Conservation (phyloP, 2,888 invertebrate species). For the Ophion ellenae region DNA sequence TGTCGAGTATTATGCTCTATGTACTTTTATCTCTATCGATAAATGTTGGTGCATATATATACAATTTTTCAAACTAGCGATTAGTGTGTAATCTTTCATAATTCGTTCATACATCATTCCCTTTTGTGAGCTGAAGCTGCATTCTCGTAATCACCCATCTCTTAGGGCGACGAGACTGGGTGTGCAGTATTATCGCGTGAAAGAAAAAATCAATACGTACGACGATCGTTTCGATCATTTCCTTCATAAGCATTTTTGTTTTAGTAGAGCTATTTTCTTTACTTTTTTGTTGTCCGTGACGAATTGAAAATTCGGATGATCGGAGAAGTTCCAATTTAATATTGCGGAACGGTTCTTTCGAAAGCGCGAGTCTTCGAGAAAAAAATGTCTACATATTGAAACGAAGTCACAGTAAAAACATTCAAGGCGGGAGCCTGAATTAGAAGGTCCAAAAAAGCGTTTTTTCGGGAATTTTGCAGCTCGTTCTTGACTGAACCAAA, state of each 20-base stretch:
- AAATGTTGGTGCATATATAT: slow-evolving; percentile 71
- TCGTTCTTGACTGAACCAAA: no score
- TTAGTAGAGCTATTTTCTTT: background rate
- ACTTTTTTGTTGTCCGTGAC: background rate
- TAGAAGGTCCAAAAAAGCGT: no score
- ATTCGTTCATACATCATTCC: slow-evolving; percentile 60
- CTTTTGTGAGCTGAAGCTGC: slow-evolving; percentile 47
- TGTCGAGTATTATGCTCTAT: slow-evolving; percentile 29
- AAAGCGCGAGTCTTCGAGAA: background rate
- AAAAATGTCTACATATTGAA: background rate
- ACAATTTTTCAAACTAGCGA: slow-evolving; percentile 76
- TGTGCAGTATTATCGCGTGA: slow-evolving; percentile 11
- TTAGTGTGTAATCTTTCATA: slow-evolving; percentile 76
- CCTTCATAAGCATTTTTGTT: slow-evolving; percentile 20
- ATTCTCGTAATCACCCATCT: slow-evolving; percentile 41
- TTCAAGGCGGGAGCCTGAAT: no score
- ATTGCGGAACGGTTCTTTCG: background rate
- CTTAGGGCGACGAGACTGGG: slow-evolving; percentile 35
- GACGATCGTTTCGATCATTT: slow-evolving; percentile 12
- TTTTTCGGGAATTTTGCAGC: no score
- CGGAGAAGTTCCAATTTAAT: background rate
- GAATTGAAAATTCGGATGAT: background rate
- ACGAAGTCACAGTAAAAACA: no score
- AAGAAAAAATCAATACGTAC: slow-evolving; percentile 27
- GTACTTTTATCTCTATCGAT: slow-evolving; percentile 50